These are phyloP conservation scores for Amphibalanus amphitrite DNA, from an alignment of 1,140 invertebrate genomes.

Conservation along the genomic window DNA sequence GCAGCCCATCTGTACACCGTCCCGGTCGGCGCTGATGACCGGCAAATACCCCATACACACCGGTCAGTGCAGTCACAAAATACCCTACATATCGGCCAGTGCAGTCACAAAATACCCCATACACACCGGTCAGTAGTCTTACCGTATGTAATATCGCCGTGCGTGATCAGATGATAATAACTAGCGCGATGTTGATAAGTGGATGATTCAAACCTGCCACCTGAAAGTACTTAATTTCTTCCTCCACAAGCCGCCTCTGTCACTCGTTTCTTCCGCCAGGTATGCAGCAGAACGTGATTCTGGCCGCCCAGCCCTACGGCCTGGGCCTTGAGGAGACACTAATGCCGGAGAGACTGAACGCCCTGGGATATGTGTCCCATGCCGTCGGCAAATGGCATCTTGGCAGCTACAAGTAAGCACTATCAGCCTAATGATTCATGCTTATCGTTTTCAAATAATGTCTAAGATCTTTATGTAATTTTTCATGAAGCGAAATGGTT, in stretches of 20 bases:
- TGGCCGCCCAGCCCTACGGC: conserved; percentile 50
- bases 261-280: conserved; percentile 30
- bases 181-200: background rate
- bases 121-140: background rate
- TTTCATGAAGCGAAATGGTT: no score
- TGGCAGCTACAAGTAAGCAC: conserved; percentile 36
- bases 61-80: conserved; percentile 28
- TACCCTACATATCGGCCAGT: no score
- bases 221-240: background rate
- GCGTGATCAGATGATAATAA: background rate
- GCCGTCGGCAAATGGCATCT: conserved; percentile 86
- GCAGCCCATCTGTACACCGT: conserved; percentile 51
- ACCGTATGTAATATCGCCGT: background rate
- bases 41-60: conserved; percentile 66
- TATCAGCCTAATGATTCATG: background rate
- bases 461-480: no score
- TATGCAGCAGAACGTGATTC: conserved; percentile 58
- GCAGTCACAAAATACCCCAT: background rate
- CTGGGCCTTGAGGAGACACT: conserved; percentile 50
- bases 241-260: background rate
- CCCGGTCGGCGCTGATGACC: conserved; percentile 66
- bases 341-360: conserved; percentile 54
- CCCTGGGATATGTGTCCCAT: conserved; percentile 58
- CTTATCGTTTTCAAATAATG: no score
- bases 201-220: background rate